Base-by-base conservation (phyloP, 2,888 invertebrate species). In the Neoascia interrupta region DNA sequence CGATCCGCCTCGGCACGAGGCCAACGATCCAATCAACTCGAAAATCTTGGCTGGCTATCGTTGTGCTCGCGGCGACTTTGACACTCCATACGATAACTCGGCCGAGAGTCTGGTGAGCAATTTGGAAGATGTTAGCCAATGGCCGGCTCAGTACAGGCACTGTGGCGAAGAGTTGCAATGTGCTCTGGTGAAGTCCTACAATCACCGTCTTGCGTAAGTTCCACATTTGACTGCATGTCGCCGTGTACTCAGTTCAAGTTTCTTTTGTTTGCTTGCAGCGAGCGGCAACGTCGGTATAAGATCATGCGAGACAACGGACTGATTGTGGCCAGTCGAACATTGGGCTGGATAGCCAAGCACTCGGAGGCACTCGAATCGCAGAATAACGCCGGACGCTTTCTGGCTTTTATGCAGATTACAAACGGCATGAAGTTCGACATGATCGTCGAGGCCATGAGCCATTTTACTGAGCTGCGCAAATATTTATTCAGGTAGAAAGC, bases 41-140 rank as follows among this genome's bases (percentile, higher is more conserved):
- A 92, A 93, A 82, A 90, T 92, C 26, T 90, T 95, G 84, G 94
- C 95, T 0, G 96, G 96, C 0, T 97, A 97, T 85, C 94, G 95
- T 86, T 92, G 96, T 15, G 94, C 94, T 3, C 91, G 97, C 72
- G 94, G 96, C 1, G 97, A 97, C 85, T 97, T 97, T 88, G 94
- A 94, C 83, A 90, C 93, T 0, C 96, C 96, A 81, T 94, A 93
- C 85, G 96, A 96, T 86, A 92, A 94, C 75, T 93, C 93, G 84
- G 95, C 96, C 0, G 97, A 97, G 86, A 90, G 91, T 75, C 89
- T 95, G 41, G 89, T 94, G 66, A 89, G 89, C 64, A 91, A 92
- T 80, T 8, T 68, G 13, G 70, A 80, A 26, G 75, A 81, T 43
- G 76, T 36, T 49, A 85, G 86, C 3, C 84, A 88, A 82, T 90